Evolutionary conservation across 1,140 invertebrate species (phyloP), one percentile per base, ranked within the genome.

Genomic region (Macrobrachium rosenbergii): DNA sequence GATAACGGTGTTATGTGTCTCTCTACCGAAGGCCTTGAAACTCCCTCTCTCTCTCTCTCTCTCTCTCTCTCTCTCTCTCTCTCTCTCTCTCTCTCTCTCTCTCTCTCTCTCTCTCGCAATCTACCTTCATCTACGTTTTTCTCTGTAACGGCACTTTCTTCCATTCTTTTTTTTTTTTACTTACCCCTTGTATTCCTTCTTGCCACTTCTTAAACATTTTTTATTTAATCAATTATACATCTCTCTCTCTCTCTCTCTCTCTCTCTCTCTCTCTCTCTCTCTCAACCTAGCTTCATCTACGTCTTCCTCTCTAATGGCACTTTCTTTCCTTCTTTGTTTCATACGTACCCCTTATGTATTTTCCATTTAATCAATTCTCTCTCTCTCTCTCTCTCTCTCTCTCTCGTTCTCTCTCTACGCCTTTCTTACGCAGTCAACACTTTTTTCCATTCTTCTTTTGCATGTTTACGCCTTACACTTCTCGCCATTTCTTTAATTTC

Each of bases 321-420:
- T 45, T 52, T 45, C 21, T 16, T 77, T 37, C 45, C 75, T 77
- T 6, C 45, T 43, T 77, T 43, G 5, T 37, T 58, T 43, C 12
- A 5, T 77, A 23, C 45, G 23, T 77, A 23, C 45, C 75, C 45
- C 75, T 77, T 43, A 37, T 43, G 6, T 43, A 43, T 37, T 72
- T 11, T 16, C 67, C 10, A 2, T 37, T 72, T 37, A 72, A 21
- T 37, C 0, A 23, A 23, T 21, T 37, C 67, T 77, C 75, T 77
- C 52, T 77, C 52, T 45, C 75, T 52, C 75, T 77, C 37, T 19
- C 37, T 12, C 37, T 77, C 37, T 77, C 37, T 77, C 37, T 45
- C 37, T 52, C 37, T 52, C n/a, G 14, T 11, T 77, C 23, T 45
- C 37, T 52, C 37, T 52, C 52, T 43, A 21, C 21, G 19, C 28